Evolutionary conservation across 2,888 invertebrate genomes (phyloP), one percentile per base, ranked within the genome.

Genomic region (Sialis lutaria): DNA sequence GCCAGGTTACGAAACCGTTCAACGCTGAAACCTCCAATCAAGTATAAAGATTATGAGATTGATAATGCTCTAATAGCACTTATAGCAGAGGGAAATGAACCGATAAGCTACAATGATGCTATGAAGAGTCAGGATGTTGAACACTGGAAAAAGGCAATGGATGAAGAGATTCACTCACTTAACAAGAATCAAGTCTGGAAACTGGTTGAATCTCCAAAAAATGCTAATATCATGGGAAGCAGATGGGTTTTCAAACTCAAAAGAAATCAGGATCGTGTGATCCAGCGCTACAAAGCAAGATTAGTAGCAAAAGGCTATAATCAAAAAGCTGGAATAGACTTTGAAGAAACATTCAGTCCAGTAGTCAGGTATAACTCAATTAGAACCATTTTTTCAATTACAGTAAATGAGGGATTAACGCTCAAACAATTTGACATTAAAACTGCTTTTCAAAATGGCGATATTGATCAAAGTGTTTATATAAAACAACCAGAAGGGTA

Each of bases 311-410:
- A 51, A 41, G 53, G 53, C 10, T 53, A 50, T 41, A 32, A 50
- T 5, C 54, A 53, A 44, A 45, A 34, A 30, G 12, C 42, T 45
- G 53, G 54, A 4, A 50, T 48, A 9, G 54, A 55, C 43, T 54
- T 51, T 47, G 48, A 52, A 40, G 52, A 57, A 49, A 56, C 50
- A 6, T 54, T 50, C 43, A 52, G 54, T 33, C 55, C 55, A 10
- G 54, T 55, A 2, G 54, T 34, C 6, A 34, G 34, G 34, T 53
- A 48, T 41, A 45, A 50, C 33, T 54, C 53, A 7, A 51, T 55
- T 39, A 50, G 51, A 42, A 42, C 51, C 46, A 49, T 54, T 7
- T 34, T 34, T 34, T 34, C 34, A 7, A 34, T 34, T 9, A 34
- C 9, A 7, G 34, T 9, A 6, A 34, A 9, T 34, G 34, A 34